Evolutionary conservation across 2,797 vertebrate genomes (phyloP).

Genomic region (Lates japonicus): DNA sequence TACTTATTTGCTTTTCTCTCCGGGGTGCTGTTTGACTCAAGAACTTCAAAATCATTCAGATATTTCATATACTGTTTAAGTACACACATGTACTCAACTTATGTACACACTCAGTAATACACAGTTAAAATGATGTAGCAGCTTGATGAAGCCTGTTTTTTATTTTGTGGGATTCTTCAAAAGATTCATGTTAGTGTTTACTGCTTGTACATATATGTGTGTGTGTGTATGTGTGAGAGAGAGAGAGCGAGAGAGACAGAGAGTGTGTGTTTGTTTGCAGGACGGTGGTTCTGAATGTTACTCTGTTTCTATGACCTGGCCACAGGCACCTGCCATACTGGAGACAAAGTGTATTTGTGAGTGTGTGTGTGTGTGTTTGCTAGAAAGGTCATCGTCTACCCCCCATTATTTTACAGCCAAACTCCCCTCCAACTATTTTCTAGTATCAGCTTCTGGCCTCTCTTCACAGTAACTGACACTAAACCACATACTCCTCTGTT

Average conservation of each 20-base stretch:
- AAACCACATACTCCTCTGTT: neutral
- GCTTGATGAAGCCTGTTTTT: neutral
- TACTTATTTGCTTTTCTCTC: conserved; percentile 11
- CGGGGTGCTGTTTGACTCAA: neutral
- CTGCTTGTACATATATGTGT: neutral
- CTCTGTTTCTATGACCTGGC: conserved; percentile 40
- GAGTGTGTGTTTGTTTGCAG: neutral
- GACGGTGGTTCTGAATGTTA: neutral
- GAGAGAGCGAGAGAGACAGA: neutral
- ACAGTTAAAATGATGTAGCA: conserved; percentile 8
- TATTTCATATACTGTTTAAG: neutral
- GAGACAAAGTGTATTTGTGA: conserved; percentile 22
- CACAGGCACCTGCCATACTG: conserved; percentile 49
- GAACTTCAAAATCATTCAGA: neutral
- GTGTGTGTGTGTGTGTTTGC: neutral
- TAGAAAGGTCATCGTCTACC: conserved; percentile 41
- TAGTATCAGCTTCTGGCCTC: conserved; percentile 11
- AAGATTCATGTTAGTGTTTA: conserved; percentile 17
- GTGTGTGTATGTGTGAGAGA: too few relatives aligned
- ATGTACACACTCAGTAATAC: neutral
- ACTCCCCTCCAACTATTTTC: conserved; percentile 28
- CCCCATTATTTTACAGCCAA: conserved; percentile 31
- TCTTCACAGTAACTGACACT: conserved; percentile 22
- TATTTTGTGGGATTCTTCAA: neutral
- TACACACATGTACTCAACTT: neutral